A percentile compares a stretch with the other conserved stretches of the same genome.
Conservation (phyloP, 2,888 invertebrate genomes). For the Anorthoa munda region DNA sequence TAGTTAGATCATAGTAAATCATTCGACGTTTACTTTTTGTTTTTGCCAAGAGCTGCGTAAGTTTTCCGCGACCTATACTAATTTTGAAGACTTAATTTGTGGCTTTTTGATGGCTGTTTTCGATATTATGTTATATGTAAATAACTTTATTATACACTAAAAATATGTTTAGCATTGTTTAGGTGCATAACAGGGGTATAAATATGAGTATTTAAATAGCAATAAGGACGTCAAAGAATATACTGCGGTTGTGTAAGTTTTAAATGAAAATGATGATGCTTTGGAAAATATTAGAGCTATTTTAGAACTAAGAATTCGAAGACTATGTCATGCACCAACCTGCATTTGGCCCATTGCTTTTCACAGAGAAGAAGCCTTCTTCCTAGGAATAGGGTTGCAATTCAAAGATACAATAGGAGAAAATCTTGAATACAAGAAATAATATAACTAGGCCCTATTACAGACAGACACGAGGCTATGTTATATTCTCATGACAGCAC, state of each 20-base stretch:
- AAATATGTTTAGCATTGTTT: constrained; percentile 15
- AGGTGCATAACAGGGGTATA: constrained; percentile 12
- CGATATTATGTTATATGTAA: constrained; percentile 8
- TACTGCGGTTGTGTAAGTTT: neutral
- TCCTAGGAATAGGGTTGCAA: no score
- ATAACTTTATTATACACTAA: constrained; percentile 30
- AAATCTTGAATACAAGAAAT: constrained; percentile 6
- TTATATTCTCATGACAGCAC: constrained; percentile 3
- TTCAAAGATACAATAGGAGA: neutral
- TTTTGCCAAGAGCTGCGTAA: constrained; percentile 55
- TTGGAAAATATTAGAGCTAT: neutral
- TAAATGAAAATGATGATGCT: neutral
- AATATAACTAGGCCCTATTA: neutral
- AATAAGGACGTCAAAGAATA: constrained; percentile 5
- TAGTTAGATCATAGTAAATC: constrained; percentile 31
- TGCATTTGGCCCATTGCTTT: no score
- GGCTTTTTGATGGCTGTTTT: constrained; percentile 24
- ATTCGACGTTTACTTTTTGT: constrained; percentile 42
- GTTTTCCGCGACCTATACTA: constrained; percentile 51
- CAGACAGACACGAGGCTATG: neutral
- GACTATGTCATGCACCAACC: no score
- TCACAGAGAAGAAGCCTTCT: no score
- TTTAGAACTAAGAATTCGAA: no score
- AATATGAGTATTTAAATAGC: constrained; percentile 23
- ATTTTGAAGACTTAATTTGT: constrained; percentile 27